phyloP scores from a whole-genome alignment of 2,797 vertebrate genomes.

The Xenopus petersii region DNA sequence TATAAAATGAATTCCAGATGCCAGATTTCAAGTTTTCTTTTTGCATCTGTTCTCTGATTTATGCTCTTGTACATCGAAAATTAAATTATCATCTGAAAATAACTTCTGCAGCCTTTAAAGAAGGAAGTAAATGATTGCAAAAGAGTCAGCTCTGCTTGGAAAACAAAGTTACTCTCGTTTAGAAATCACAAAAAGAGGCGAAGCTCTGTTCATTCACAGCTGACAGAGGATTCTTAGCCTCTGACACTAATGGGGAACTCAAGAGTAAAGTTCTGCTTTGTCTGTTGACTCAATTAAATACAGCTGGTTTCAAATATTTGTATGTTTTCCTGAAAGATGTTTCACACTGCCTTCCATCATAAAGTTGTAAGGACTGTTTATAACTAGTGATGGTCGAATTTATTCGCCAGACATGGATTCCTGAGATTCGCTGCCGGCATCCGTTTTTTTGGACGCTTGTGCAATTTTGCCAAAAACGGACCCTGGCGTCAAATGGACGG shows the following conservation, averaged over 20 bases:
- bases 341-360: no score
- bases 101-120: constrained; percentile 7
- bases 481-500: no score
- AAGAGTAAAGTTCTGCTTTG: no score
- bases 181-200: background rate
- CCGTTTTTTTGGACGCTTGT: no score
- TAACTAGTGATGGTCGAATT: no score
- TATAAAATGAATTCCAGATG: constrained; percentile 18
- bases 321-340: background rate
- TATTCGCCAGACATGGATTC: no score
- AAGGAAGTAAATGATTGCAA: background rate
- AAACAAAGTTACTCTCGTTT: background rate
- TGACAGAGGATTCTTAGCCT: background rate
- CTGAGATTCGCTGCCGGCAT: no score
- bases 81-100: constrained; percentile 14
- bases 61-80: constrained; percentile 11
- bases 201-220: background rate
- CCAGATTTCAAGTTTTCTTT: background rate
- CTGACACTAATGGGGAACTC: no score
- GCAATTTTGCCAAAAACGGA: no score
- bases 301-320: background rate
- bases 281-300: no score
- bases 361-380: no score
- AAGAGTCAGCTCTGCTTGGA: background rate
- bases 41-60: constrained; percentile 12